phyloP scores from a whole-genome alignment of 2,888 invertebrate species.

The Mythimna lalbum region DNA sequence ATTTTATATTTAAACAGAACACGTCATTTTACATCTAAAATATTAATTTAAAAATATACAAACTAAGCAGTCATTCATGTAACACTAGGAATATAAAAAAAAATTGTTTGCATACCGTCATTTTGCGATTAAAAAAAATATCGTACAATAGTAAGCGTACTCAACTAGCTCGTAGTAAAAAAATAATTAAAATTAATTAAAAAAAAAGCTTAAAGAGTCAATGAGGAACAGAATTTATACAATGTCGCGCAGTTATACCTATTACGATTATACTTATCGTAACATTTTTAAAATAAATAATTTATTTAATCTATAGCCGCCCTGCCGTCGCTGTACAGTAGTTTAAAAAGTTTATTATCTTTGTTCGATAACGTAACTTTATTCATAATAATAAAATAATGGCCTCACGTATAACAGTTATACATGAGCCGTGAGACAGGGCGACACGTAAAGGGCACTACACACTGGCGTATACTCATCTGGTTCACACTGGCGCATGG shows the following conservation, averaged over 20 bases:
- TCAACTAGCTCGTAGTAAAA: conserved; percentile 84
- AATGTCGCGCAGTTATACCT: conserved; percentile 67
- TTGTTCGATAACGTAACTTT: conserved; percentile 50
- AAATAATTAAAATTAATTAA: conserved; percentile 79
- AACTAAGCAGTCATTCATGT: conserved; percentile 90
- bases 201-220: conserved; percentile 71
- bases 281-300: conserved; percentile 74
- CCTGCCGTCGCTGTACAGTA: conserved; percentile 55
- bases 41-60: conserved; percentile 86
- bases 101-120: conserved; percentile 77
- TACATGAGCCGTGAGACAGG: conserved; percentile 35
- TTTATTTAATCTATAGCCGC: conserved; percentile 71
- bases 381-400: conserved; percentile 41
- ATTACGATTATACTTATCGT: conserved; percentile 63
- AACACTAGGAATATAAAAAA: conserved; percentile 84
- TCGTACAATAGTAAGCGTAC: conserved; percentile 89
- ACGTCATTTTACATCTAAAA: conserved; percentile 77
- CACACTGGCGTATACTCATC: conserved; percentile 27
- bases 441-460: conserved; percentile 47
- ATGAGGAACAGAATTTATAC: conserved; percentile 83
- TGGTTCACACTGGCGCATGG: conserved; percentile 35
- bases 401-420: conserved; percentile 34
- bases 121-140: conserved; percentile 78
- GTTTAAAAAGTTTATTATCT: conserved; percentile 49
- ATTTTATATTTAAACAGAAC: conserved; percentile 80